Base-by-base conservation (phyloP, 2,888 invertebrate genomes). In the Leucophenga montana region DNA sequence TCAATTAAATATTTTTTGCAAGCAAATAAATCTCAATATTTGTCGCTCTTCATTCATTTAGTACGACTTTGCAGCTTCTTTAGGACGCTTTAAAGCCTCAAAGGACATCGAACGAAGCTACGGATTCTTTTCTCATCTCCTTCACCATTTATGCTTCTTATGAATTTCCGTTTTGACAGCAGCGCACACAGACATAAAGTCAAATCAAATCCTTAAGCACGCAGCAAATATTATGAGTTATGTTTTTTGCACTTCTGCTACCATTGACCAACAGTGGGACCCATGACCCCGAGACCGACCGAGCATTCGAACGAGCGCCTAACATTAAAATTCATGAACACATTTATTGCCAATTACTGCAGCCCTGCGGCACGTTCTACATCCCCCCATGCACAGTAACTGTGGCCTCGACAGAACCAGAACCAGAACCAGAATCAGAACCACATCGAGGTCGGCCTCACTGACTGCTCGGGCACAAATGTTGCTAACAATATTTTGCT, bases 271-370 rank as follows among this genome's bases (percentile, higher is more conserved):
- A 27, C 27, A 27, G 2, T 27, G 2, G 27, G 4, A 27, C 3
- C 4, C 27, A 3, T 4, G 27, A 27, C 54, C 48, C 66, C 33
- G 39, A n/a, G n/a, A n/a, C n/a, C n/a, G n/a, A n/a, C n/a, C n/a
- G n/a, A n/a, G n/a, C n/a, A n/a, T n/a, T n/a, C n/a, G 56, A 71
- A 73, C 82, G 84, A 78, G 80, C 84, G 74, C 68, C 76, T 68
- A 73, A 68, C 85, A 84, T 85, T 84, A 84, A 84, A 85, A 84
- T 84, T 85, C 84, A 84, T 84, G 83, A 84, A 85, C 85, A 82
- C 83, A 84, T 84, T 84, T 85, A 84, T 84, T 84, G 84, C 82
- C 84, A 84, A 84, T 85, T 85, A 84, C 85, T 79, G 79, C 80
- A 73, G 75, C 81, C 78, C 75, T 73, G 50, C 46, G 75, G 77